Base-by-base conservation (phyloP, 2,113 vertebrate species). In the Hippopotamus amphibius region DNA sequence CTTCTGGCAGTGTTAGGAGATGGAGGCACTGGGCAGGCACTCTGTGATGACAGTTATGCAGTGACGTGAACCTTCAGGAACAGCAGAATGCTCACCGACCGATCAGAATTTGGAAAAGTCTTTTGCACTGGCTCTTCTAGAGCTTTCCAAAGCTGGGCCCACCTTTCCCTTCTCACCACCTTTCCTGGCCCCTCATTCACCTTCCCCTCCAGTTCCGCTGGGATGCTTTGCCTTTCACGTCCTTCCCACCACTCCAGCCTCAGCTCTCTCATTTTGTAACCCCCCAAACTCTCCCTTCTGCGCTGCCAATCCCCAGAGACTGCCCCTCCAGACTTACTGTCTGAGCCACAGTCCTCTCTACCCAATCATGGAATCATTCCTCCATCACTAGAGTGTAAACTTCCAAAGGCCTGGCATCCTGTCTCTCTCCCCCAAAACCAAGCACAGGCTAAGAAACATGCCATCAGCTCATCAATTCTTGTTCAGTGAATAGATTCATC, bases 151-250 rank as follows among this genome's bases (percentile, higher is more conserved):
- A 91, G 16, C 14, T 26, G 53, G 19, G 5, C 14, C 26, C 19
- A 0, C 1, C 21, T 22, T 87, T 88, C 30, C 37, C 41, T 79
- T 41, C 46, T 71, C 33, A 17, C 3, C 0, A 0, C 6, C n/a
- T n/a, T 59, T 86, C 15, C 7, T 22, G 59, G 41, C 4, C n/a
- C 68, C 12, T 77, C 43, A 7, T 24, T 79, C 61, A 28, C 41
- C 17, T 11, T 21, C 19, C 41, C 65, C 33, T 57, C 21, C 24
- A 13, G 17, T 22, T 93, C 28, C 17, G 7, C 41, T 16, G 33
- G 59, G 80, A 71, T 15, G 15, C 48, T 76, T 50, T 66, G 19
- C 33, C 48, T 41, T 12, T 26, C 24, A 13, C 12, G 2, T 19
- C 43, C 30, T 48, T 43, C 19, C 59, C 33, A 9, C 3, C 17